Evolutionary conservation across 2,113 vertebrate species (phyloP).

Genomic region (Osmerus eperlanus): DNA sequence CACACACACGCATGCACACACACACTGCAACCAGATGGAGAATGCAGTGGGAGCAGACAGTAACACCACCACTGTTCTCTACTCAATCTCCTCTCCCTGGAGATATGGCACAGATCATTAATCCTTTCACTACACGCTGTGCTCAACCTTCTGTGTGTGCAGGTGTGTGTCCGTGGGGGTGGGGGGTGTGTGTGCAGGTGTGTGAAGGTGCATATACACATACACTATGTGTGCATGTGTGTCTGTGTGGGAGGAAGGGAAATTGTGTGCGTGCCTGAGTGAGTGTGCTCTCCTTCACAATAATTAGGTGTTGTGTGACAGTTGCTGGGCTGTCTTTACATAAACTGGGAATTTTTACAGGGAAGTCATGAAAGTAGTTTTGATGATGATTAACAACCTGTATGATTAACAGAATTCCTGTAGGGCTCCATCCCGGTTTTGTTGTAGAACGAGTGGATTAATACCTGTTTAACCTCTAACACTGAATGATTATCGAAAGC

Average conservation of each 20-base stretch:
- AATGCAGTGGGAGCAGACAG: too few species aligned
- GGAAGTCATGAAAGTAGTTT: too few species aligned
- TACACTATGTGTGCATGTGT: neutral
- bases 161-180: neutral
- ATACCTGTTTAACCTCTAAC: neutral
- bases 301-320: neutral
- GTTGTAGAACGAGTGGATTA: neutral
- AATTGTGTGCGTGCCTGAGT: neutral
- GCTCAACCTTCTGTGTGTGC: neutral
- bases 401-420: neutral
- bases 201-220: neutral
- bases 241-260: neutral
- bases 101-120: slow-evolving; percentile 8
- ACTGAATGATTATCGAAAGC: neutral
- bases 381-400: too few species aligned
- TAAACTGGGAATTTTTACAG: neutral
- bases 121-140: neutral
- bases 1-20: neutral
- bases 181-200: neutral
- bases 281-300: neutral
- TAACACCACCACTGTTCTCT: neutral
- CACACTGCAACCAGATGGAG: neutral
- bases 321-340: neutral
- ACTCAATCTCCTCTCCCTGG: neutral
- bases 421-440: neutral